Conservation (phyloP, 2,797 vertebrate genomes). For the Harpagifer antarcticus region DNA sequence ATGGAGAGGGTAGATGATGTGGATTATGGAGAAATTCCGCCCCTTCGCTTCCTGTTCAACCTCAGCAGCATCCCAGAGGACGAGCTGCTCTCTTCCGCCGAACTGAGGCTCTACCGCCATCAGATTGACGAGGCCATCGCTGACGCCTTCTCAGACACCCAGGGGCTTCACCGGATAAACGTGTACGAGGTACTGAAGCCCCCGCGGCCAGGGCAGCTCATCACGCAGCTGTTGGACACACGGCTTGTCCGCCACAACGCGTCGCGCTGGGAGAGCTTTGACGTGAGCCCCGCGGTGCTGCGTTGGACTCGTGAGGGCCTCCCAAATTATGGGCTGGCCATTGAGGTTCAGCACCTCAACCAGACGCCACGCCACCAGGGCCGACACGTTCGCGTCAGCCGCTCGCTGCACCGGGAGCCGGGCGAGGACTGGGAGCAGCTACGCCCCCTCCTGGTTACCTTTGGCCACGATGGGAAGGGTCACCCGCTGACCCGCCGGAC, state of each 20-base stretch:
- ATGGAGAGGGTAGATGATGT: constrained; percentile 83
- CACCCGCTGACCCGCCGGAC: constrained; percentile 91
- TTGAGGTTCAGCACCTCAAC: constrained; percentile 94
- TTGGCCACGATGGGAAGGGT: constrained; percentile 96
- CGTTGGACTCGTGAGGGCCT: constrained; percentile 94
- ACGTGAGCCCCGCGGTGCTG: constrained; percentile 96
- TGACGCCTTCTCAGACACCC: constrained; percentile 69
- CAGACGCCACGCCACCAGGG: constrained; percentile 87
- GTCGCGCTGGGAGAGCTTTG: constrained; percentile 96
- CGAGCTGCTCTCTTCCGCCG: constrained; percentile 95
- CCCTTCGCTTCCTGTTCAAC: constrained; percentile 95
- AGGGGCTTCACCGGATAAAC: constrained; percentile 94
- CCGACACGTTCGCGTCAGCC: constrained; percentile 94
- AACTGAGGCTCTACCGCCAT: constrained; percentile 94
- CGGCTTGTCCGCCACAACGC: constrained; percentile 93
- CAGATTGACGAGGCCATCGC: constrained; percentile 85
- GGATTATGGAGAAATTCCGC: constrained; percentile 69
- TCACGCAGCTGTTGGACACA: constrained; percentile 96
- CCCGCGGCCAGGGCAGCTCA: constrained; percentile 87
- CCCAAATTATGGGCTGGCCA: constrained; percentile 95
- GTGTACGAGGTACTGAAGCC: constrained; percentile 97
- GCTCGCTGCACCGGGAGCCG: constrained; percentile 91
- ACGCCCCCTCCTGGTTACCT: constrained; percentile 96
- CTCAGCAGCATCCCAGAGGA: constrained; percentile 97
- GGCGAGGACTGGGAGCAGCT: constrained; percentile 94